Evolutionary conservation across 2,888 invertebrate species (phyloP).

Genomic region (Lochmaea capreae): DNA sequence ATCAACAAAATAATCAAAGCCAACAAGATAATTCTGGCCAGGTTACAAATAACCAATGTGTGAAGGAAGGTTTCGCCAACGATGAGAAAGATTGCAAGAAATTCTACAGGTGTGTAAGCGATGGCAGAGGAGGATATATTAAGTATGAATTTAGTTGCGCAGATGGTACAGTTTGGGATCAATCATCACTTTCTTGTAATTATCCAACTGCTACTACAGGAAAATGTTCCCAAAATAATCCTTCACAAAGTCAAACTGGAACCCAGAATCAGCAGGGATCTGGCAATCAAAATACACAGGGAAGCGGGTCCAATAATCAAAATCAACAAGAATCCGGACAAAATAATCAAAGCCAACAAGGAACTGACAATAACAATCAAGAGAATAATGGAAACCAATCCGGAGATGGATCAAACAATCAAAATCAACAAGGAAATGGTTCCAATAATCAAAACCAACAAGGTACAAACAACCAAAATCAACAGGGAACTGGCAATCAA

Average conservation of each 20-base stretch:
- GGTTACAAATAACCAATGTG: constrained; percentile 27
- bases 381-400: too few relatives aligned
- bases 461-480: constrained; percentile 15
- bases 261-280: constrained; percentile 37
- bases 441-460: constrained; percentile 21
- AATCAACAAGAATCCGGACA: constrained; percentile 19
- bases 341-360: constrained; percentile 36
- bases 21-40: constrained; percentile 27
- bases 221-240: constrained; percentile 42
- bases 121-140: constrained; percentile 70
- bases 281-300: constrained; percentile 33
- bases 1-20: constrained; percentile 20
- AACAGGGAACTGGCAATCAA: constrained; percentile 1
- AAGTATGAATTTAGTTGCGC: constrained; percentile 80
- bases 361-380: too few relatives aligned
- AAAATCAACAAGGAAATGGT: constrained; percentile 33
- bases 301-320: constrained; percentile 35
- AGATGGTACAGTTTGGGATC: constrained; percentile 83
- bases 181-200: constrained; percentile 76
- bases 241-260: constrained; percentile 33
- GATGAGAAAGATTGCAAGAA: constrained; percentile 77
- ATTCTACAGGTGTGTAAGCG: constrained; percentile 80
- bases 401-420: too few relatives aligned
- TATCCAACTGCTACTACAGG: constrained; percentile 71
- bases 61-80: constrained; percentile 75